These are phyloP conservation scores for Blomia tropicalis DNA, from an alignment of 2,888 invertebrate genomes.

Conservation along the genomic window DNA sequence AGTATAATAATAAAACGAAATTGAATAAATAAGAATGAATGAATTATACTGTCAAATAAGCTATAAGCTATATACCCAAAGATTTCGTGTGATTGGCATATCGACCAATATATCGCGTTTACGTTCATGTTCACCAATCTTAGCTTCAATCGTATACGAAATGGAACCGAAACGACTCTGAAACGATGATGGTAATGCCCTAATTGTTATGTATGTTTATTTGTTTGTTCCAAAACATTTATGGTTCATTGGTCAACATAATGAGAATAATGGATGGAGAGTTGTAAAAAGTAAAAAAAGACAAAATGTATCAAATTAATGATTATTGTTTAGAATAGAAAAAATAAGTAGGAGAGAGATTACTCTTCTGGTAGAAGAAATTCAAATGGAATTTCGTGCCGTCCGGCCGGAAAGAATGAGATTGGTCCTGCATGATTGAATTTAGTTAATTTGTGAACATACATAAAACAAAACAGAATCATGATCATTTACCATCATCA, in stretches of 20 bases:
- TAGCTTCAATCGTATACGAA: constrained; percentile 16
- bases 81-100: constrained; percentile 12
- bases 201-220: too few relatives aligned
- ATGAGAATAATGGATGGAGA: too few relatives aligned
- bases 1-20: background rate
- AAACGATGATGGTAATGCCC: constrained; percentile 19
- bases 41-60: too few relatives aligned
- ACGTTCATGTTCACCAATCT: constrained; percentile 11
- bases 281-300: background rate
- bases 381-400: constrained; percentile 21
- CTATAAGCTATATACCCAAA: constrained; percentile 3
- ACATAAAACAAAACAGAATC: background rate
- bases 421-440: background rate
- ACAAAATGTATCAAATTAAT: background rate
- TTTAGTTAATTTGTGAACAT: background rate
- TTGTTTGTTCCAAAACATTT: background rate
- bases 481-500: background rate
- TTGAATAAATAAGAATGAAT: background rate
- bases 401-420: background rate
- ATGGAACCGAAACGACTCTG: constrained; percentile 22
- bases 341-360: background rate
- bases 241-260: background rate
- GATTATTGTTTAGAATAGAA: background rate
- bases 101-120: constrained; percentile 19
- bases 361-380: constrained; percentile 19